phyloP scores from a whole-genome alignment of 2,888 invertebrate genomes.

The Drosophila kuntzei region DNA sequence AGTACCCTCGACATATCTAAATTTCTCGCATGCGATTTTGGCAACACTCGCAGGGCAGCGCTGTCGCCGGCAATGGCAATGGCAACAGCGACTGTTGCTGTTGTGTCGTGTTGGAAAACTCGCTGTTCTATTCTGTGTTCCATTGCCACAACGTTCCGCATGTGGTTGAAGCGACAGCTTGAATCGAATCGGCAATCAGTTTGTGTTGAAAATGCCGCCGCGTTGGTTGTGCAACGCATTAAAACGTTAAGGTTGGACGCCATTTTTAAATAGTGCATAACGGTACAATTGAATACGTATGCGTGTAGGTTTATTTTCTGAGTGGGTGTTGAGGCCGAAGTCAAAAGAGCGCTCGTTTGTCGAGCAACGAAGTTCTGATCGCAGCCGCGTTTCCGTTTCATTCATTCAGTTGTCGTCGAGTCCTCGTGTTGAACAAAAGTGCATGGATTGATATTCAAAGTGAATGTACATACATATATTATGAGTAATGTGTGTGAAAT shows the following conservation, averaged over 20 bases:
- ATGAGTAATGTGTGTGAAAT: constrained; percentile 15
- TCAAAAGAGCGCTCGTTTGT: constrained; percentile 29
- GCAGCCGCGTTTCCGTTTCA: constrained; percentile 56
- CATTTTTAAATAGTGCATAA: constrained; percentile 55
- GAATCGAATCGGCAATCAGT: constrained; percentile 56
- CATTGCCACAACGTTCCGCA: constrained; percentile 52
- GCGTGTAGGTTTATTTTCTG: constrained; percentile 17
- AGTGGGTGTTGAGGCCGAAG: constrained; percentile 45
- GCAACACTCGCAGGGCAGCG: constrained; percentile 5
- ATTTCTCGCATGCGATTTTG: constrained; percentile 50
- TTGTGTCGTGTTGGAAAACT: constrained; percentile 28
- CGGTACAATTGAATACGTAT: constrained; percentile 58
- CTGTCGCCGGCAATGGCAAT: constrained; percentile 34
- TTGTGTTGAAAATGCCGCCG: constrained; percentile 76
- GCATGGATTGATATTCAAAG: constrained; percentile 38
- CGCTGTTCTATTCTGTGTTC: constrained; percentile 21
- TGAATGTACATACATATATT: constrained; percentile 28
- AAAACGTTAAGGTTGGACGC: constrained; percentile 49
- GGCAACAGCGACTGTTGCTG: constrained; percentile 27
- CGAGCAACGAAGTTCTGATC: constrained; percentile 59
- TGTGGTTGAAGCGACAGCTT: constrained; percentile 29
- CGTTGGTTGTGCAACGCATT: constrained; percentile 70
- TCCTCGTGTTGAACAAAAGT: constrained; percentile 51
- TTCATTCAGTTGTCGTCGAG: constrained; percentile 57
- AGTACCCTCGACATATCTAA: constrained; percentile 2